Base-by-base conservation (phyloP, 2,113 vertebrate species). In the Corythaixoides concolor region DNA sequence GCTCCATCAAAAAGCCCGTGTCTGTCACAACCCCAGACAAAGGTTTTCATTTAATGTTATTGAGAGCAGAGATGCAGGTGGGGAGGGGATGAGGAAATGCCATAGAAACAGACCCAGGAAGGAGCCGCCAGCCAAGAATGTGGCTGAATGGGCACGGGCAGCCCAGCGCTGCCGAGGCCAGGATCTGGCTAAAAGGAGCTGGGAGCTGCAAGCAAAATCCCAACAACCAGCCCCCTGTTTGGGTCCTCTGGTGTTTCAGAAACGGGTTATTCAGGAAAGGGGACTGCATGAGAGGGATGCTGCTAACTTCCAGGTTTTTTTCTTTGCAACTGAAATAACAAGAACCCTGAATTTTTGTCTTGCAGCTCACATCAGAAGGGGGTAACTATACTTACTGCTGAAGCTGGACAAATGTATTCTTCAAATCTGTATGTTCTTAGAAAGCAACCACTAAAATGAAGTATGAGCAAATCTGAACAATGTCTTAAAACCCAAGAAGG, bases 21-120 rank as follows among this genome's bases (percentile, higher is more conserved):
- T 20, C 22, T 89, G 77, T 76, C 15, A 16, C 0, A 19, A 53
- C 15, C 11, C 55, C n/a, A 74, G 9, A 89, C 66, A 91, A 80
- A 91, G 63, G 5, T 43, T 93, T 80, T 85, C 59, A 74, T 95
- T 93, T 90, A 91, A 43, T 18, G 43, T 8, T 76, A 33, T 28
- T 91, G 53, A 28, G 18, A 52, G 49, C 47, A 79, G 81, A 30
- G 63, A 53, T 35, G 81, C 69, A 68, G 50, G 62, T 95, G 88
- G 88, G 91, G 85, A 81, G 11, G 35, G 28, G 50, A 23, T 2
- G 53, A 91, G 82, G 75, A 91, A 93, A 67, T 69, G 62, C 81
- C 89, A 92, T 92, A 72, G 95, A 89, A 95, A 92, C 86, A 50
- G 76, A 59, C 19, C 20, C 28, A 35, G 85, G 84, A 97, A 95